These are phyloP conservation scores for Lepidotrigona ventralis DNA, from an alignment of 1,140 invertebrate species.

Conservation along the genomic window DNA sequence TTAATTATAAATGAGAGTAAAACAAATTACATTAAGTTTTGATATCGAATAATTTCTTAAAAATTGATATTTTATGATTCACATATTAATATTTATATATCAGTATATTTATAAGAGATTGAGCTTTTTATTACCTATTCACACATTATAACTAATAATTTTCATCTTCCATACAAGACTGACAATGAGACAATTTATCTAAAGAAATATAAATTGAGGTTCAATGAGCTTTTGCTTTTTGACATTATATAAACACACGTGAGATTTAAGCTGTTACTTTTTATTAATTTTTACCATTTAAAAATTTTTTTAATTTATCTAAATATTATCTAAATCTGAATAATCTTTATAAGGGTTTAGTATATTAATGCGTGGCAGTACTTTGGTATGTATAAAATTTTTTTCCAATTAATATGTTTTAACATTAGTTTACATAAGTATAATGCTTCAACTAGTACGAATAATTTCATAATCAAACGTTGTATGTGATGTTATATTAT, in stretches of 20 bases:
- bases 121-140: not conserved
- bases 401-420: not conserved
- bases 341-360: not conserved
- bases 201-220: not conserved
- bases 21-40: not conserved
- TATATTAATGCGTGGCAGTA: not conserved
- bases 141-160: not conserved
- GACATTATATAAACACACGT: not conserved
- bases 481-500: not conserved
- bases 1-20: not conserved
- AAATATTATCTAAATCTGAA: no score
- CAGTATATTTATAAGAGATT: not conserved
- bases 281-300: not conserved
- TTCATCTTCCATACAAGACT: not conserved
- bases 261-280: not conserved
- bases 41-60: not conserved
- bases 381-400: constrained; percentile 3
- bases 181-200: not conserved
- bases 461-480: not conserved
- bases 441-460: not conserved
- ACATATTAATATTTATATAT: not conserved
- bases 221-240: not conserved
- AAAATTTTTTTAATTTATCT: not conserved
- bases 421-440: not conserved
- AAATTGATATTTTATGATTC: not conserved